Percentiles rank a stretch among this genome's conserved stretches.
These are phyloP conservation scores for Paratilapia polleni DNA, from an alignment of 2,113 vertebrate species.

Conservation along the genomic window DNA sequence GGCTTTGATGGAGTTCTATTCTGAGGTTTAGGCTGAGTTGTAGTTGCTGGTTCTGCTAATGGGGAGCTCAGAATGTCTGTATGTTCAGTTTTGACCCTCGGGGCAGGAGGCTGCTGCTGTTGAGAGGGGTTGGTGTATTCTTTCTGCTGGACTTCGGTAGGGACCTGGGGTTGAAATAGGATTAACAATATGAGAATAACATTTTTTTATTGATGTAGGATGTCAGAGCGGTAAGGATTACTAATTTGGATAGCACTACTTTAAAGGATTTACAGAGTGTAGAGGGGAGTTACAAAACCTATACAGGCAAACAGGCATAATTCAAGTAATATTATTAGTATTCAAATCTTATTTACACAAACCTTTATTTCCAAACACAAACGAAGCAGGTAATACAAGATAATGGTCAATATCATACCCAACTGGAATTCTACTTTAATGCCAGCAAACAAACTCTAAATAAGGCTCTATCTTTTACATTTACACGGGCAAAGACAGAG, in stretches of 20 bases:
- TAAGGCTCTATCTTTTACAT: background rate
- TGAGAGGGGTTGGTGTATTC: background rate
- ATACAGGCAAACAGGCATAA: background rate
- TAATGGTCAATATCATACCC: background rate
- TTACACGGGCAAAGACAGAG: background rate
- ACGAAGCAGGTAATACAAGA: background rate
- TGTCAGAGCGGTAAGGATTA: background rate
- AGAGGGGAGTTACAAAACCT: background rate
- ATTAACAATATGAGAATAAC: slow-evolving; percentile 24
- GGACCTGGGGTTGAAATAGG: slow-evolving; percentile 36
- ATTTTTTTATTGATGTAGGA: slow-evolving; percentile 1
- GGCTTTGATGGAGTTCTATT: slow-evolving; percentile 8
- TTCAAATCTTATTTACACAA: background rate
- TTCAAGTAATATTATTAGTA: background rate
- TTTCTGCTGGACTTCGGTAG: slow-evolving; percentile 40
- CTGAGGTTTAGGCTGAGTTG: background rate
- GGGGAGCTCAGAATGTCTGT: slow-evolving; percentile 18
- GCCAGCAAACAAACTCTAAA: background rate
- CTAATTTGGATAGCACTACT: background rate
- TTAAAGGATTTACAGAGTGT: background rate
- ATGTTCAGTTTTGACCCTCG: background rate
- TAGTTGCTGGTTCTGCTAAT: background rate
- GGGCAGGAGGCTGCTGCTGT: background rate
- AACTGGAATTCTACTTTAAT: background rate
- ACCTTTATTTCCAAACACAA: background rate